A percentile compares a stretch with the other conserved stretches of the same genome.
phyloP scores from a whole-genome alignment of 2,797 vertebrate species.

The Knipowitschia caucasica region DNA sequence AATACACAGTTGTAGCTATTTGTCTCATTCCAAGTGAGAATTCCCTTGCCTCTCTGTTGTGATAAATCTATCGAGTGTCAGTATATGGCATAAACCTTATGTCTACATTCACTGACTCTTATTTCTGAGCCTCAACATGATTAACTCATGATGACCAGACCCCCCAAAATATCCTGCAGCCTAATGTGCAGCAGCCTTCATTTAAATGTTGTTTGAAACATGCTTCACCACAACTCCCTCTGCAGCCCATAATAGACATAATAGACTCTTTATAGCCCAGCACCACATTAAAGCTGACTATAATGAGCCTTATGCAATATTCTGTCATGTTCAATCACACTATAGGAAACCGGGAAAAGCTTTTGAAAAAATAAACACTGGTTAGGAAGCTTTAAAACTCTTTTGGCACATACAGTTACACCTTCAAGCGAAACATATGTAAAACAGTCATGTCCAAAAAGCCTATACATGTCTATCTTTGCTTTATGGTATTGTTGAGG shows the following conservation, averaged over 20 bases:
- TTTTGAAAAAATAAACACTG: not conserved
- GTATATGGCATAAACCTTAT: no score
- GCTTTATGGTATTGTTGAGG: not conserved
- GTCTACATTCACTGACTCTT: not conserved
- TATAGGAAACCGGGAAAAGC: not conserved
- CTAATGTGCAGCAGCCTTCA: not conserved
- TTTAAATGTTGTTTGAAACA: slow-evolving; percentile 1
- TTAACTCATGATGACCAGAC: not conserved
- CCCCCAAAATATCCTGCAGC: not conserved
- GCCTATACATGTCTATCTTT: not conserved
- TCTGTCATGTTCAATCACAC: slow-evolving; percentile 7
- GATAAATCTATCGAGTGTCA: no score
- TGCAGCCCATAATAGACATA: slow-evolving; percentile 1
- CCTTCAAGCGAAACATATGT: not conserved
- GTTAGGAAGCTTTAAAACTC: not conserved
- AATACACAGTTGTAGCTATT: no score
- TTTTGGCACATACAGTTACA: not conserved
- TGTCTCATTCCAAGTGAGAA: no score
- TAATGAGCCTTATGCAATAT: slow-evolving; percentile 1
- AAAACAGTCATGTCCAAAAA: not conserved
- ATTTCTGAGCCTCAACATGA: not conserved
- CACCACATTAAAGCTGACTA: not conserved
- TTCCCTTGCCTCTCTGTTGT: no score
- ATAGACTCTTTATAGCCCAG: slow-evolving; percentile 2
- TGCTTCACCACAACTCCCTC: slow-evolving; percentile 3